phyloP scores from a whole-genome alignment of 2,797 vertebrate species.

The Philypnodon macrostomus region DNA sequence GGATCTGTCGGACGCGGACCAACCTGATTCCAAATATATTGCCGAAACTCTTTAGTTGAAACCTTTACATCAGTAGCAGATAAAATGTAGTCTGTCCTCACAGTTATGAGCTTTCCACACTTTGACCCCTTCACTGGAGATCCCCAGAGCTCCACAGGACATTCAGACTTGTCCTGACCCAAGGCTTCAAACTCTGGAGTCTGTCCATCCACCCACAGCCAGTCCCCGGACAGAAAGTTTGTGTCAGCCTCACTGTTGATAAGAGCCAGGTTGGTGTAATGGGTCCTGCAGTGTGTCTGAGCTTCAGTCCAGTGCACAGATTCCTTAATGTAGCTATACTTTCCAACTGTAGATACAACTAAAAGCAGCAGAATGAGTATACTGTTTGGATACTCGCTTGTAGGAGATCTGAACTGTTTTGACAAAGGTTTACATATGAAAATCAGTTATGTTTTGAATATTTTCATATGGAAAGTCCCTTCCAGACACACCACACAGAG shows the following conservation, averaged over 20 bases:
- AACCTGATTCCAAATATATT: too few relatives aligned
- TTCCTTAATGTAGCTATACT: not conserved
- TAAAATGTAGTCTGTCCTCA: constrained; percentile 34
- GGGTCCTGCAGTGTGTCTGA: not conserved
- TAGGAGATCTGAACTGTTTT: not conserved
- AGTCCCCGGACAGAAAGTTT: not conserved
- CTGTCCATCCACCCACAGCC: constrained; percentile 1
- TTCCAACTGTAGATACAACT: not conserved
- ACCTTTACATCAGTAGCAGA: constrained; percentile 27
- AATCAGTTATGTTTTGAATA: not conserved
- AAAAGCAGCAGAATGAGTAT: not conserved
- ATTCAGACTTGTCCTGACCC: not conserved
- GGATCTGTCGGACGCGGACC: too few relatives aligned
- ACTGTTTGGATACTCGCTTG: not conserved
- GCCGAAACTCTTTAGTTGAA: too few relatives aligned
- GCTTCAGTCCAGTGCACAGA: not conserved
- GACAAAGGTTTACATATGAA: not conserved
- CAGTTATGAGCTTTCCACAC: constrained; percentile 39
- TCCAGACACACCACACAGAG: not conserved
- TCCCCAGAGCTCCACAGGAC: not conserved
- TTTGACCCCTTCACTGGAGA: rapidly evolving
- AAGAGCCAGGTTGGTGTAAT: not conserved
- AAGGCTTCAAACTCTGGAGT: not conserved
- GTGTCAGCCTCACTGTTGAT: not conserved
- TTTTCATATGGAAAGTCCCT: not conserved